Base-by-base conservation (phyloP, 2,113 vertebrate genomes). In the Centropristis striata region DNA sequence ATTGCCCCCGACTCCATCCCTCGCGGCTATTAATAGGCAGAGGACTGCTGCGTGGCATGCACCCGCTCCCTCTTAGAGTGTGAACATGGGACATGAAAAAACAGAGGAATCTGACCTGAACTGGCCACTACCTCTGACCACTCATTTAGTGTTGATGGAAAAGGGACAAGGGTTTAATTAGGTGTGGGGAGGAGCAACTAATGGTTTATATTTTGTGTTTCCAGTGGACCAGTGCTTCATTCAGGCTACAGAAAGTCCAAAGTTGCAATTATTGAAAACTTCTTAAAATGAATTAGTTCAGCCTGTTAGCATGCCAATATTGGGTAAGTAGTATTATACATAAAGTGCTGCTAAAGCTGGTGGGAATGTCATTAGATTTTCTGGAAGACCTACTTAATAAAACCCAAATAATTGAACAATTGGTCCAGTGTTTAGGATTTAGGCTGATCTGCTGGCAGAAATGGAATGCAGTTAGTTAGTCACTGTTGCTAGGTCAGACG, bases 1-100 rank as follows among this genome's bases (percentile, higher is more conserved):
- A 92, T 86, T 82, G 81, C 75, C 84, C 81, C 67, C 61, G 64
- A 82, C 80, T 87, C 71, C 84, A 76, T 90, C 84, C 74, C 81
- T 86, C 25, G 20, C 18, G 41, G 80, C 92, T 94, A 95, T 93
- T 92, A 92, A 94, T 95, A 95, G 91, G n/a, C 64, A 18, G 57
- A 80, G 86, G 83, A 90, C 86, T 91, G 85, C 86, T 87, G 91
- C 49, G 32, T 91, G 92, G 90, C 85, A 91, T 90, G 90, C 69
- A 80, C 82, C 54, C 51, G 2, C 79, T 85, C 75, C 57, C 80
- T 90, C 49, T 0, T 51, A 81, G 78, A 89, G 90, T 89, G 90
- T 89, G 83, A 90, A 89, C 89, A 91, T 37, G 42, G 77, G 73
- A 80, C 61, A 61, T 78, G 77, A 89, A 91, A 88, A 91, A 89